phyloP scores from a whole-genome alignment of 1,140 invertebrate genomes.

The Triops cancriformis region DNA sequence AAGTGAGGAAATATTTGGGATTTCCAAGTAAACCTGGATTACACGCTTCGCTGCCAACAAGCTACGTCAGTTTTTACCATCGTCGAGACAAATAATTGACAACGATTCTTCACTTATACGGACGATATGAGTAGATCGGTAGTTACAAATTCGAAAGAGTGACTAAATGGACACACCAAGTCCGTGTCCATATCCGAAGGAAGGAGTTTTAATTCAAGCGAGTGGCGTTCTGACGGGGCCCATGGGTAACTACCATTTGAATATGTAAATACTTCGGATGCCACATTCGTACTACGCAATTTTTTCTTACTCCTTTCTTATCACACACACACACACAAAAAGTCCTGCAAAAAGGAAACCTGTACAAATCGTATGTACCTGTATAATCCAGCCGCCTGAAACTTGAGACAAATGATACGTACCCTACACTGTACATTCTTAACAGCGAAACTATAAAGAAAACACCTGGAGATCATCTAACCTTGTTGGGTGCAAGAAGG shows the following conservation, averaged over 20 bases:
- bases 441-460: neutral
- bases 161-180: neutral
- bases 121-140: neutral
- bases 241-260: neutral
- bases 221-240: neutral
- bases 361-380: neutral
- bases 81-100: neutral
- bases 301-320: neutral
- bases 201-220: neutral
- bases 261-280: neutral
- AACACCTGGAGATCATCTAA: neutral
- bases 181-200: neutral
- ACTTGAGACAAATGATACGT: too few relatives aligned
- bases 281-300: neutral
- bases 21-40: too few relatives aligned
- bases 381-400: neutral
- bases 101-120: neutral
- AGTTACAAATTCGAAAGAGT: neutral
- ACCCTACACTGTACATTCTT: neutral
- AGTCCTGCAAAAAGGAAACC: neutral
- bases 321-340: neutral
- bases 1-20: too few relatives aligned
- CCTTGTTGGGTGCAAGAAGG: neutral
- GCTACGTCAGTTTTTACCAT: neutral
- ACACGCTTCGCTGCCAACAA: too few relatives aligned